A percentile compares a stretch with the other conserved stretches of the same genome.
phyloP scores from a whole-genome alignment of 2,888 invertebrate species.

The Lasioglossum figueresi region DNA sequence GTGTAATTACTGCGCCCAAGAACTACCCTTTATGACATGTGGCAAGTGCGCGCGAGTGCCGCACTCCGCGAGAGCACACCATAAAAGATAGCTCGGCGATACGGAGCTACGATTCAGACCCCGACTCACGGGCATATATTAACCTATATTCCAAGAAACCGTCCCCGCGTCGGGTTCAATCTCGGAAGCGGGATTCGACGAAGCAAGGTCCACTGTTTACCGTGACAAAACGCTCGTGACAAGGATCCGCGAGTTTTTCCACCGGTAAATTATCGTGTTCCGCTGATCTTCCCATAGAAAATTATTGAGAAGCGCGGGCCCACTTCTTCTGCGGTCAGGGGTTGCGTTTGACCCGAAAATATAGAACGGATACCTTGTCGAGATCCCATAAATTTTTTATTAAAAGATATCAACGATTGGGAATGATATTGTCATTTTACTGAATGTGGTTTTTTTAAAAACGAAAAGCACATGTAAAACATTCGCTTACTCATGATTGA shows the following conservation, averaged over 20 bases:
- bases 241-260: background rate
- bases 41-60: constrained; percentile 25
- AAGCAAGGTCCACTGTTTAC: constrained; percentile 3
- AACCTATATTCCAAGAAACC: constrained; percentile 52
- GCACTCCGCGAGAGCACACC: background rate
- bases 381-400: background rate
- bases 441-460: background rate
- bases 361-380: too few relatives aligned
- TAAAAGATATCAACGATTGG: background rate
- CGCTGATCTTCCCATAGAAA: background rate
- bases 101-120: constrained; percentile 32
- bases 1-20: constrained; percentile 59
- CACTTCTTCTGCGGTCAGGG: background rate
- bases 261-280: background rate
- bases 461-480: background rate
- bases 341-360: background rate
- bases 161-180: constrained; percentile 8
- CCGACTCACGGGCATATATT: constrained; percentile 50
- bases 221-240: constrained; percentile 2
- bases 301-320: background rate
- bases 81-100: constrained; percentile 51
- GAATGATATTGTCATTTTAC: background rate
- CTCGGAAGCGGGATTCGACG: constrained; percentile 14
- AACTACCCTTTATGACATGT: constrained; percentile 55
- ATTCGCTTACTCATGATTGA: background rate